Conservation (phyloP, 2,888 invertebrate genomes). For the Sturmia bella region DNA sequence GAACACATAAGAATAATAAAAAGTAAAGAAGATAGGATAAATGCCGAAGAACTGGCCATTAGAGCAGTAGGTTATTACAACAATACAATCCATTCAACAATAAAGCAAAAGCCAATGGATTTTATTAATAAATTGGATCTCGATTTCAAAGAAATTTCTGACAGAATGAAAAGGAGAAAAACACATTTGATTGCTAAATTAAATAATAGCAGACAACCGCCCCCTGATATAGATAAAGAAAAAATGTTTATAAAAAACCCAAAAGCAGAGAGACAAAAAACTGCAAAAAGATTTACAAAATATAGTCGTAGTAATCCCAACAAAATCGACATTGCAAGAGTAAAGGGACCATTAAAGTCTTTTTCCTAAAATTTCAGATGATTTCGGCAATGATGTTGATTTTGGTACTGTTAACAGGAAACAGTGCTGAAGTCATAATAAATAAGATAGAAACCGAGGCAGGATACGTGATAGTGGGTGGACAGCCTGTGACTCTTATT, state of each 20-base stretch:
- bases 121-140: constrained; percentile 57
- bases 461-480: constrained; percentile 10
- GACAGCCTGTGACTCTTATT: constrained; percentile 18
- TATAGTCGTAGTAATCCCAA: background rate
- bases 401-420: background rate
- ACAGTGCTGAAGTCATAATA: background rate
- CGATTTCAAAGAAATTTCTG: constrained; percentile 21
- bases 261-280: constrained; percentile 1
- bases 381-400: constrained; percentile 4
- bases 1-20: constrained; percentile 60
- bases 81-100: constrained; percentile 61
- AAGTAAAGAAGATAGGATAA: constrained; percentile 36
- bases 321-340: background rate
- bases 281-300: constrained; percentile 11
- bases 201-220: background rate
- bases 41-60: constrained; percentile 56
- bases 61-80: constrained; percentile 65
- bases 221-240: background rate
- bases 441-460: constrained; percentile 35
- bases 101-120: constrained; percentile 52
- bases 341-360: background rate
- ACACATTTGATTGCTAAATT: background rate
- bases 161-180: constrained; percentile 9
- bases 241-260: constrained; percentile 1
- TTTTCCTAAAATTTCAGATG: background rate